Conservation (phyloP, 2,113 vertebrate species). For the Polyodon spathula region DNA sequence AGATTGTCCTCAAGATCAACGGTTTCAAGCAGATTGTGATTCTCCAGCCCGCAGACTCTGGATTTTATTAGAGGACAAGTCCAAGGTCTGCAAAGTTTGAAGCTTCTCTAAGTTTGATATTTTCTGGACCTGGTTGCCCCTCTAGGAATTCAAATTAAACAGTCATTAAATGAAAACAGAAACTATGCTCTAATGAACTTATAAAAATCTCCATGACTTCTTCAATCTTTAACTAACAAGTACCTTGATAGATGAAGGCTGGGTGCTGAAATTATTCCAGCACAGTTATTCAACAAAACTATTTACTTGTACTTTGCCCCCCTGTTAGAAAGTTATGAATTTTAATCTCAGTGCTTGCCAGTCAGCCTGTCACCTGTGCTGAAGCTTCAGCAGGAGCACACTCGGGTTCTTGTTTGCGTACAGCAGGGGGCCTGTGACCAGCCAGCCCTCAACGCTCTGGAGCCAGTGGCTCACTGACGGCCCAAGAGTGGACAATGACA, state of each 20-base stretch:
- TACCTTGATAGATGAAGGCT: neutral
- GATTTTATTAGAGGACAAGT: conserved; percentile 77
- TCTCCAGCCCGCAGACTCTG: conserved; percentile 65
- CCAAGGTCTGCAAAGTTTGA: conserved; percentile 56
- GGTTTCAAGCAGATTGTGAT: conserved; percentile 54
- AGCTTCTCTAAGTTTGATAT: conserved; percentile 64
- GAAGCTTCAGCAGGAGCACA: neutral
- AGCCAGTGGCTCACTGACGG: conserved; percentile 38
- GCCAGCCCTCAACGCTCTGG: conserved; percentile 8
- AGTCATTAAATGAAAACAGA: neutral
- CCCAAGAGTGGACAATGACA: conserved; percentile 24
- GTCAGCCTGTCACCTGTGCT: neutral
- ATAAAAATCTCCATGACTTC: neutral
- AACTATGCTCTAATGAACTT: neutral
- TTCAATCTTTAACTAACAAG: neutral
- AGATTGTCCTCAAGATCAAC: conserved; percentile 75
- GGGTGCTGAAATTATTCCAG: neutral
- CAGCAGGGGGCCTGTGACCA: conserved; percentile 7
- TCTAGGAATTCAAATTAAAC: conserved; percentile 49
- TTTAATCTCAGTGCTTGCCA: neutral
- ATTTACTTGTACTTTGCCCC: conserved; percentile 1
- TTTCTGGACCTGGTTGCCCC: conserved; percentile 65
- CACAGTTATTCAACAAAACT: neutral
- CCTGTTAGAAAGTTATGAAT: conserved; percentile 1
- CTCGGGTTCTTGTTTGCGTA: neutral